These are phyloP conservation scores for Tipula lateralis DNA, from an alignment of 2,888 invertebrate species.

Conservation along the genomic window DNA sequence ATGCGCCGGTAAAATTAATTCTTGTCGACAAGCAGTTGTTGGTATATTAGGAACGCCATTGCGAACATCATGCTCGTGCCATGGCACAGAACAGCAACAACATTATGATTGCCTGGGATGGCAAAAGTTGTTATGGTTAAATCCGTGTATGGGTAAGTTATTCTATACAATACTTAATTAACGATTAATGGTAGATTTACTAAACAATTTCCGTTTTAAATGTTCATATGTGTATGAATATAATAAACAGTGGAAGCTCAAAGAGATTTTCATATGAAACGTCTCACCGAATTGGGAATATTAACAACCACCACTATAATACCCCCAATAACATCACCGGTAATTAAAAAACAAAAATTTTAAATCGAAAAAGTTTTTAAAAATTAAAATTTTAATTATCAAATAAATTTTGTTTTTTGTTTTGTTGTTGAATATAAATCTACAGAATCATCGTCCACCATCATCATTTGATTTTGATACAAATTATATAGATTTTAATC, in stretches of 20 bases:
- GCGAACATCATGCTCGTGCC: constrained; percentile 81
- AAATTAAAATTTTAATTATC: neutral
- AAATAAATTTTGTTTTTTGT: neutral
- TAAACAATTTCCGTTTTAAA: neutral
- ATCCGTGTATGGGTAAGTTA: constrained; percentile 91
- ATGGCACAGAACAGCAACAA: constrained; percentile 78
- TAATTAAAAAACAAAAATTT: neutral
- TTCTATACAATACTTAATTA: constrained; percentile 42
- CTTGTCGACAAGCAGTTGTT: constrained; percentile 78
- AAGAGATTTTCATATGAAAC: constrained; percentile 74
- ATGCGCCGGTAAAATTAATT: constrained; percentile 77
- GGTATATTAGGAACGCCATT: constrained; percentile 87
- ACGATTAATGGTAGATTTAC: neutral
- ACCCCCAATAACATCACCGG: constrained; percentile 50
- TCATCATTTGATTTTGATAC: constrained; percentile 44
- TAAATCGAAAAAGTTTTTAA: neutral
- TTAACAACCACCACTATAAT: constrained; percentile 50
- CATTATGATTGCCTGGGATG: constrained; percentile 85
- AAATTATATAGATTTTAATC: constrained; percentile 48
- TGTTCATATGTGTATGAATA: constrained; percentile 30
- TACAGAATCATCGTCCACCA: constrained; percentile 26
- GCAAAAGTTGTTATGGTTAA: constrained; percentile 85
- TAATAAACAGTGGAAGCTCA: constrained; percentile 71
- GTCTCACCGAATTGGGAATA: constrained; percentile 52
- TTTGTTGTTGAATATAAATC: neutral